phyloP scores from a whole-genome alignment of 1,140 invertebrate genomes.

The Drosophila pruinosa region DNA sequence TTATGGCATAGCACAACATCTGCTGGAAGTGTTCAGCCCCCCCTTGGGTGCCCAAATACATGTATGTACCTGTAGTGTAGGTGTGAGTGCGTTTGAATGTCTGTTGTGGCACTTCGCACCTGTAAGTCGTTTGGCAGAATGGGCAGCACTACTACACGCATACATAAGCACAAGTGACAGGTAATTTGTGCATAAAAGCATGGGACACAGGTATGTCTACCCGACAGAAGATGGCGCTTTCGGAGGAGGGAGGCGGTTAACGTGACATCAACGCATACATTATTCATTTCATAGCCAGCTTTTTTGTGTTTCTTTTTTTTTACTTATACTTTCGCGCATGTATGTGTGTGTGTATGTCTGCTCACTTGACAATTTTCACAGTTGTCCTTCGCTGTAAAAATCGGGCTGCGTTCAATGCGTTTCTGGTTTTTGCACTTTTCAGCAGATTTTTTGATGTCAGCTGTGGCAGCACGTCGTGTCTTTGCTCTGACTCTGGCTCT shows the following conservation, averaged over 20 bases:
- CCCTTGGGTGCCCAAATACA: background rate
- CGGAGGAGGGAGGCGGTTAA: constrained; percentile 1
- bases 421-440: constrained; percentile 50
- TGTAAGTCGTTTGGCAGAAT: constrained; percentile 5
- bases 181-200: constrained; percentile 75
- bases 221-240: background rate
- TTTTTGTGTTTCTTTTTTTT: constrained; percentile 23
- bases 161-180: constrained; percentile 72
- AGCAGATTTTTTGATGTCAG: constrained; percentile 48
- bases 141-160: constrained; percentile 47
- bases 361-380: constrained; percentile 59
- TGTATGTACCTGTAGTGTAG: background rate
- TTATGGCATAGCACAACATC: constrained; percentile 43
- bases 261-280: constrained; percentile 53
- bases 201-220: constrained; percentile 20
- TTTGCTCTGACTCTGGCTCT: background rate
- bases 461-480: background rate
- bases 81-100: constrained; percentile 20
- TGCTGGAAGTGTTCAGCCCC: constrained; percentile 38
- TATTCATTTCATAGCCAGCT: constrained; percentile 63
- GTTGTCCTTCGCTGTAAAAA: constrained; percentile 32
- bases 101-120: constrained; percentile 30
- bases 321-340: background rate
- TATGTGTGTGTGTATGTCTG: constrained; percentile 7
- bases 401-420: constrained; percentile 9